A percentile compares a stretch with the other conserved stretches of the same genome.
phyloP scores from a whole-genome alignment of 2,113 vertebrate species.

The Dicrurus megarhynchus region DNA sequence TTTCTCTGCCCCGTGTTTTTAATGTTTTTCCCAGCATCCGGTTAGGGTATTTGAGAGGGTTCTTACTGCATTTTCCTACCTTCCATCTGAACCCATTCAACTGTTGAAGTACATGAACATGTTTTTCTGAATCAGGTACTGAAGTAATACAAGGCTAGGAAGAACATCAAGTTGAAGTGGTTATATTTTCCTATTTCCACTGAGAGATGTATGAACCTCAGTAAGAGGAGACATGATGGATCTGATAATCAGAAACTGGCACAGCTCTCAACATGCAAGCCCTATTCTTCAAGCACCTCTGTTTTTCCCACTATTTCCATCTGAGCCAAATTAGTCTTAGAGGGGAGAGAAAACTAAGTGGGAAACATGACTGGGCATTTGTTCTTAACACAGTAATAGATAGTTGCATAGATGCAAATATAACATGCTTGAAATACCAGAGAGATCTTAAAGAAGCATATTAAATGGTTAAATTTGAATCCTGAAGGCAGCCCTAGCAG shows the following conservation, averaged over 20 bases:
- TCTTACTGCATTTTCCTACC: neutral
- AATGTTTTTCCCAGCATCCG: neutral
- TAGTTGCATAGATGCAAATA: neutral
- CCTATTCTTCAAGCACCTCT: neutral
- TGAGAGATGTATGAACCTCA: neutral
- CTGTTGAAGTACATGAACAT: neutral
- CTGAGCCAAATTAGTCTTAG: neutral
- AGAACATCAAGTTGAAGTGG: neutral
- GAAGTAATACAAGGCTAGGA: neutral
- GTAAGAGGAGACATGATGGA: neutral
- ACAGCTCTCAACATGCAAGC: neutral
- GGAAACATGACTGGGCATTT: neutral
- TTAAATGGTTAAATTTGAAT: neutral
- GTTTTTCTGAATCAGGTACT: neutral
- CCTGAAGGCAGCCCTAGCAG: neutral
- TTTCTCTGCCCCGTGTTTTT: neutral
- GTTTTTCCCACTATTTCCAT: neutral
- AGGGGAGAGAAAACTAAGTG: neutral
- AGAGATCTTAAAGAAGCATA: neutral
- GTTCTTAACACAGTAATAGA: neutral
- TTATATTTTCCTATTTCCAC: neutral
- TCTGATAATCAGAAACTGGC: neutral
- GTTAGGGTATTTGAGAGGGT: neutral
- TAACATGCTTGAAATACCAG: neutral
- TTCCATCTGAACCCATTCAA: neutral